Conservation (phyloP, 2,113 vertebrate species). For the Mesembrinibis cayennensis region DNA sequence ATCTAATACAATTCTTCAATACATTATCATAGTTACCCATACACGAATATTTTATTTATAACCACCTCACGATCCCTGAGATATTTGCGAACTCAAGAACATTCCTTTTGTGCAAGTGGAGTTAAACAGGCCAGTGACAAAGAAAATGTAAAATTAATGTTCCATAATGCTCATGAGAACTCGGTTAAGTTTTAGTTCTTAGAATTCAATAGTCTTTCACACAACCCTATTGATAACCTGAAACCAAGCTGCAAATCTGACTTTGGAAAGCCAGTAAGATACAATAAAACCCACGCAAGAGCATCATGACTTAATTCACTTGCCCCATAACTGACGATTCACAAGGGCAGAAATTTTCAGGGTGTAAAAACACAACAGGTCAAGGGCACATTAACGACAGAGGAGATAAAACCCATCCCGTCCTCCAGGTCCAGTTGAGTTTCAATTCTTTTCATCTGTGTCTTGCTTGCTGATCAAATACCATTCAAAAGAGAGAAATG, state of each 20-base stretch:
- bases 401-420: neutral
- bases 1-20: neutral
- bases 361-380: neutral
- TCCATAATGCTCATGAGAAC: neutral
- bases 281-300: neutral
- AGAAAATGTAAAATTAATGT: neutral
- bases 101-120: neutral
- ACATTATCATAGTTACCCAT: neutral
- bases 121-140: neutral
- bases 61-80: neutral
- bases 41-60: neutral
- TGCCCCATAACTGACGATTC: accelerated
- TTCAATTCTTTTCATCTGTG: neutral
- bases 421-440: neutral
- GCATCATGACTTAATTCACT: neutral
- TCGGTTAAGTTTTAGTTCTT: neutral
- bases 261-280: neutral
- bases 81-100: neutral
- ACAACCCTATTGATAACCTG: neutral
- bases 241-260: neutral
- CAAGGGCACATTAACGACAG: neutral
- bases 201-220: neutral
- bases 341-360: neutral
- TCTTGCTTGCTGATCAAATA: neutral
- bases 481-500: neutral